phyloP scores from a whole-genome alignment of 2,797 vertebrate genomes.

The Decapterus maruadsi region DNA sequence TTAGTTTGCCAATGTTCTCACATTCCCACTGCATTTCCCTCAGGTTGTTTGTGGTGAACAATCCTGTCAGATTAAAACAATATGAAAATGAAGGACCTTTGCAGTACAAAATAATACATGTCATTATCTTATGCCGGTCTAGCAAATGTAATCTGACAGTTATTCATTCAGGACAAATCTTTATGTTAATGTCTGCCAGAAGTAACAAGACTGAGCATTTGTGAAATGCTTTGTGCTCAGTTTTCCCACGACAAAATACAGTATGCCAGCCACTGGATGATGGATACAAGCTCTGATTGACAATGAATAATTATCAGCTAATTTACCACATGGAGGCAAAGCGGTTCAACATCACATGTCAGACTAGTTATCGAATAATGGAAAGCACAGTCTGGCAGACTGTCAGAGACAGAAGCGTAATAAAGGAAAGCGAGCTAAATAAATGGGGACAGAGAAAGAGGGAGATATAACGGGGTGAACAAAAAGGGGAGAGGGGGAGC shows the following conservation, averaged over 20 bases:
- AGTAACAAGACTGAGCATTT: conserved; percentile 30
- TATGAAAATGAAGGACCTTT: not conserved
- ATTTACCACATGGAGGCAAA: conserved; percentile 40
- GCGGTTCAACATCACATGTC: conserved; percentile 55
- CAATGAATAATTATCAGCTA: conserved; percentile 43
- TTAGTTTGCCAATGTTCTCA: not conserved
- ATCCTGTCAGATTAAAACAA: conserved; percentile 14
- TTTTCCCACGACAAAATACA: conserved; percentile 34
- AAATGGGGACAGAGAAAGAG: conserved; percentile 48
- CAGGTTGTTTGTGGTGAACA: conserved; percentile 4
- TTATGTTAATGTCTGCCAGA: conserved; percentile 24
- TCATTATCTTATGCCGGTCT: conserved; percentile 1
- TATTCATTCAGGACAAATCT: conserved; percentile 42
- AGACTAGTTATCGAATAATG: conserved; percentile 45
- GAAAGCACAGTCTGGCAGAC: conserved; percentile 21
- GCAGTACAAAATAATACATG: not conserved
- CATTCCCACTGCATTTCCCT: conserved; percentile 15
- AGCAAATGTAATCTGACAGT: conserved; percentile 37
- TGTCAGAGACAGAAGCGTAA: not conserved
- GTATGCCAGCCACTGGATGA: conserved; percentile 15
- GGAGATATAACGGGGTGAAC: conserved; percentile 40
- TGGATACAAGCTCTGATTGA: conserved; percentile 30
- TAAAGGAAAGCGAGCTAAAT: conserved; percentile 28
- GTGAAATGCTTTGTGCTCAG: conserved; percentile 11
- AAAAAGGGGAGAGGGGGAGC: conserved; percentile 57